Base-by-base conservation (phyloP, 2,888 invertebrate species). In the Choreutis nemorana region DNA sequence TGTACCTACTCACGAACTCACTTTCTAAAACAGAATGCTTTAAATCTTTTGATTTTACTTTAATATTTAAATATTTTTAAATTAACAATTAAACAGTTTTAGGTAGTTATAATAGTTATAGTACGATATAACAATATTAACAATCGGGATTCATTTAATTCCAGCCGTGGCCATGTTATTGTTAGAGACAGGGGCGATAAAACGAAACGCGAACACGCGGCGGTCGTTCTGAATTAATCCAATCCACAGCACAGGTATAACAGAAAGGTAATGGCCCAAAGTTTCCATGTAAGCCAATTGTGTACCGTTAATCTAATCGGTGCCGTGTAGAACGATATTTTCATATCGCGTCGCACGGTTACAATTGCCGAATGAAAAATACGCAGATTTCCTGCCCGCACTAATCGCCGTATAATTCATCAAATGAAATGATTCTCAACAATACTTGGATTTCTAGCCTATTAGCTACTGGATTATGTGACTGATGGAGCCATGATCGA, bases 301-400 rank as follows among this genome's bases (percentile, higher is more conserved):
- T 70, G 53, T 60, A 56, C 52, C 48, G 57, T 55, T 72, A 73
- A 73, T 75, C 75, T 75, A 67, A 77, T 75, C 75, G 68, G 55
- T 55, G 58, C 54, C 59, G 58, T 73, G 72, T 75, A 62, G 54
- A 58, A 57, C 65, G 59, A 61, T 68, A 63, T 68, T 71, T 64
- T 65, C 61, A 70, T 68, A 67, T 56, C 58, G 56, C 36, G 18
- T 9, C 43, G 24, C 33, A 37, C 43, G 48, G 58, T 57, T 61
- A 65, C 72, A 64, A 71, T 72, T 72, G 73, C 65, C 70, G 63
- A 72, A 75, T 72, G 68, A 73, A 75, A 75, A 72, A 75, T 66
- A 66, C 64, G 70, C 60, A 62, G 67, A 68, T 71, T 72, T 73
- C 67, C 73, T 66, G 73, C 62, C 57, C 55, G 32, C 52, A 44